Evolutionary conservation across 2,113 vertebrate genomes (phyloP), one percentile per base, ranked within the genome.

Genomic region (Fukomys damarensis): DNA sequence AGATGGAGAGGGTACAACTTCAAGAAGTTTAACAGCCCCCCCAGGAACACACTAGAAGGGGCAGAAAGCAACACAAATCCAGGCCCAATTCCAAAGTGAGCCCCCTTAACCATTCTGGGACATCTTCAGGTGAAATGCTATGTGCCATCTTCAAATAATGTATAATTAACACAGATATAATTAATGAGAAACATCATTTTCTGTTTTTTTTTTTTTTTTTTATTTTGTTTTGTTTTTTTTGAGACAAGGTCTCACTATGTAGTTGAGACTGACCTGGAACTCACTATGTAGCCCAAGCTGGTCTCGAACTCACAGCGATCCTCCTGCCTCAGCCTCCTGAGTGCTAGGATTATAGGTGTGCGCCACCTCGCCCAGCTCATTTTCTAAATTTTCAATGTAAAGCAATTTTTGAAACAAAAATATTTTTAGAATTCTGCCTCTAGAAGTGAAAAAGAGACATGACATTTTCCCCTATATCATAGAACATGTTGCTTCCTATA

Each of bases 331-430:
- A 13, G 52, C 52, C 52, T 54, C 52, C 52, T 13, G 7, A 54
- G 52, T 54, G 52, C 52, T 54, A 13, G 52, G 52, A 54, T 54
- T 54, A 54, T 13, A 54, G 52, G 52, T 54, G 52, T 54, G 52
- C 7, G 52, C 52, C 52, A 54, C 52, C 52, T 8, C 52, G 52
- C 52, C 52, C 52, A 54, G 52, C 52, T 8, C 52, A 8, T 7
- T 92, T 66, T 65, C 86, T 76, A 85, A 77, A 91, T 94, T 82
- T 93, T 81, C 59, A 28, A 86, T 66, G 3, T 83, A 66, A 93
- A 94, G 54, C 35, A 93, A 77, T 43, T 76, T 88, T 77, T 94
- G 22, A 88, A 91, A 54, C 41, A 91, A 86, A 80, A 7, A 13
- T 70, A 4, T 91, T 65, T 58, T 59, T 93, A 72, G 91, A 89